Percentiles rank a stretch among this genome's conserved stretches.
phyloP scores from a whole-genome alignment of 2,888 invertebrate species.

The Ectemnius continuus region DNA sequence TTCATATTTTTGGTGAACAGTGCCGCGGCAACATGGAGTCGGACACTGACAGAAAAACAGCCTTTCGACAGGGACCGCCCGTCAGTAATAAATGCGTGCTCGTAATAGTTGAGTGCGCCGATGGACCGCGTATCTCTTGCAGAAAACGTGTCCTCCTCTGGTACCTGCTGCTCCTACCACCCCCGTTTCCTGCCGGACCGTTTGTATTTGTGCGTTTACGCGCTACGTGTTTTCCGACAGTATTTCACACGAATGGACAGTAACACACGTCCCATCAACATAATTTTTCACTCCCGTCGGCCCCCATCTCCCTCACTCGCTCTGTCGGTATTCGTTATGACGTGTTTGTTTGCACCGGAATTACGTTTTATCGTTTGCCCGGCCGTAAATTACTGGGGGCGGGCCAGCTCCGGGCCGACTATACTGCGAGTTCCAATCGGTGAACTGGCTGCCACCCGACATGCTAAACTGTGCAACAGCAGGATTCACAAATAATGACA shows the following conservation, averaged over 20 bases:
- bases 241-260: constrained; percentile 31
- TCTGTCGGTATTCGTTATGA: background rate
- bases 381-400: no score
- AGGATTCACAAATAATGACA: no score
- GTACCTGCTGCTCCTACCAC: no score
- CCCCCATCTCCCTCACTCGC: background rate
- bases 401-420: no score
- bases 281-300: constrained; percentile 12
- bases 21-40: constrained; percentile 41
- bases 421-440: no score
- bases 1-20: constrained; percentile 52
- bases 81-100: constrained; percentile 39
- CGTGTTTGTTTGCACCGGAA: background rate
- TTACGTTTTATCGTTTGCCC: constrained; percentile 22
- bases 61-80: constrained; percentile 20
- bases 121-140: constrained; percentile 17
- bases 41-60: constrained; percentile 32
- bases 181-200: no score
- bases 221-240: constrained; percentile 34
- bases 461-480: no score
- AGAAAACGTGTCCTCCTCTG: background rate
- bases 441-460: no score
- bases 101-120: constrained; percentile 41
- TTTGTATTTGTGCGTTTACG: constrained; percentile 9
- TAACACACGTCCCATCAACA: constrained; percentile 17